Evolutionary conservation across 2,888 invertebrate genomes (phyloP), one percentile per base, ranked within the genome.

Genomic region (Formica aserva): DNA sequence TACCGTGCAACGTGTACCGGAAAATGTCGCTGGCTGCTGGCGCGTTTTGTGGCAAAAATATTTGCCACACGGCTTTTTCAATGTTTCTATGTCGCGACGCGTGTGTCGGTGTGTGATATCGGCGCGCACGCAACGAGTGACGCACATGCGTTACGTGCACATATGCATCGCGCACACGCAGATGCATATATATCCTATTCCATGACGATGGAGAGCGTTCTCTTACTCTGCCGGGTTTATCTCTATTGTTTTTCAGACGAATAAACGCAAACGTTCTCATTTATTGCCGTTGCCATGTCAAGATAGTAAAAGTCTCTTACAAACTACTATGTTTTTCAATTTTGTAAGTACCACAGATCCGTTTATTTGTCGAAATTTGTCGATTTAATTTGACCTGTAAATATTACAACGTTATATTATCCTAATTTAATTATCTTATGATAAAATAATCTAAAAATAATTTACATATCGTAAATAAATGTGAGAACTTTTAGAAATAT

Each of bases 1-100:
- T 80, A 80, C 78, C 69, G 71, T 71, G 78, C 60, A 38, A 45
- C 71, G 32, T 80, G 69, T 80, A 71, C 78, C 78, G 78, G 69
- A 71, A 69, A 80, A 60, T 60, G 78, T 80, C 78, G 78, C 60
- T 60, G 60, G 45, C 78, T 60, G 71, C 45, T 48, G 71, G 71
- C 45, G 60, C 69, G 71, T 71, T 78, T 80, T 80, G 78, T 26
- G 71, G 78, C 45, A 55, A 77, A 77, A 77, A 77, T 77, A 77
- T 77, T 77, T 77, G 29, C 66, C 52, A 55, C 66, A 55, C 76
- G 38, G 38, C 66, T 77, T 66, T 77, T 77, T 77, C 76, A 66
- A 66, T 38, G 76, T 66, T 77, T 66, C 29, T 52, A 66, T 35
- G 18, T 55, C 48, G 38, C 22, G 74, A 6, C 22, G 63, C 76